Percentiles rank a stretch among this genome's conserved stretches.
Evolutionary conservation across 2,113 vertebrate genomes (phyloP).

Genomic region (Scatophagus argus): DNA sequence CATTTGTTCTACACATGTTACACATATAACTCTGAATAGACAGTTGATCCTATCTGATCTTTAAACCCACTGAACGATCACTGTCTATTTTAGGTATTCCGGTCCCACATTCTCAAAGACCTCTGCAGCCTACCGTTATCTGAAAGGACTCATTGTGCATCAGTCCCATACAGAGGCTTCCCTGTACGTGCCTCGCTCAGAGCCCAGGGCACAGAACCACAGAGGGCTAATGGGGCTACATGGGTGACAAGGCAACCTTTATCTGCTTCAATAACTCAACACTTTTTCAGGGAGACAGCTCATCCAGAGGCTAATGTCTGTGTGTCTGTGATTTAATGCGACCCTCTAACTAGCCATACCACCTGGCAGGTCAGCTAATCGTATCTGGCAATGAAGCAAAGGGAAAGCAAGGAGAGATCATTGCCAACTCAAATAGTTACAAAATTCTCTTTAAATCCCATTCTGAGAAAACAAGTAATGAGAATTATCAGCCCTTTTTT

Average conservation of each 20-base stretch:
- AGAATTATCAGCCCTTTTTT: neutral
- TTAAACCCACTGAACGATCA: constrained; percentile 14
- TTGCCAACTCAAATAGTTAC: neutral
- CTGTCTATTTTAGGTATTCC: constrained; percentile 43
- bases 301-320: constrained; percentile 39
- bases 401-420: neutral
- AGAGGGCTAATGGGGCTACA: constrained; percentile 44
- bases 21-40: constrained; percentile 1
- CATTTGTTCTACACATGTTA: constrained; percentile 5
- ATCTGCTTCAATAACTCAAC: constrained; percentile 63
- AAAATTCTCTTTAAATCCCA: neutral
- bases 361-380: constrained; percentile 47
- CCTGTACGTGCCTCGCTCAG: constrained; percentile 49
- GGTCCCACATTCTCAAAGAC: constrained; percentile 38
- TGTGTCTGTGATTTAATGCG: constrained; percentile 31
- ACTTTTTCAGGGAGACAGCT: constrained; percentile 50
- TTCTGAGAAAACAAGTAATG: neutral
- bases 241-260: constrained; percentile 68
- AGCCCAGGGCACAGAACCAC: constrained; percentile 44
- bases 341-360: constrained; percentile 15
- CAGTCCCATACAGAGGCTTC: constrained; percentile 62
- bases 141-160: constrained; percentile 75
- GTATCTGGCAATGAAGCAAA: constrained; percentile 12
- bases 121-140: constrained; percentile 16
- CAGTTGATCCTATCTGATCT: constrained; percentile 20